Conservation (phyloP, 2,797 vertebrate species). For the Nothura maculosa region DNA sequence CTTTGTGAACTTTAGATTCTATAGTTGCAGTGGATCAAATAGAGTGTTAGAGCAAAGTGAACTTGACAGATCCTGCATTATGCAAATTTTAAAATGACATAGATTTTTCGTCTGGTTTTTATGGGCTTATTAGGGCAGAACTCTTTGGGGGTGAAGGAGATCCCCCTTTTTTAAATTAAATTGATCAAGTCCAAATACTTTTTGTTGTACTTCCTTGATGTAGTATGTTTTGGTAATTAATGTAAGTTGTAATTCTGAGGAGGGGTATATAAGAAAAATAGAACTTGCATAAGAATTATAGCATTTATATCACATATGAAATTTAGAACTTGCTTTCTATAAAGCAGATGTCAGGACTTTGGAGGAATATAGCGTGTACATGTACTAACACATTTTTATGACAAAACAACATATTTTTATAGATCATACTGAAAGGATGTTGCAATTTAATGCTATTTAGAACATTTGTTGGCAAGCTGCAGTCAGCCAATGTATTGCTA, state of each 20-base stretch:
- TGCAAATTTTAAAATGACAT: neutral
- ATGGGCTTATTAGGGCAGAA: neutral
- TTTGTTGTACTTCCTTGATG: neutral
- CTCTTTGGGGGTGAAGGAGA: neutral
- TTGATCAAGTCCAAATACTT: neutral
- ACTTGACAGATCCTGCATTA: neutral
- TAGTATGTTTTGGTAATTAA: neutral
- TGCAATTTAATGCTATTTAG: neutral
- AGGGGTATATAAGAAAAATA: neutral
- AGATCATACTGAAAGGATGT: neutral
- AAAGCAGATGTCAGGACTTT: neutral
- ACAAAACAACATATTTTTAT: neutral
- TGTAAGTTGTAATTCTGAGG: neutral
- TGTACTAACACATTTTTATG: neutral
- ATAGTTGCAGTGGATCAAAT: neutral
- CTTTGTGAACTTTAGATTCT: neutral
- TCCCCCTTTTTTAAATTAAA: fast-evolving
- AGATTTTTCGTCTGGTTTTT: neutral
- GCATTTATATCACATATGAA: neutral
- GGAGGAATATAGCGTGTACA: neutral
- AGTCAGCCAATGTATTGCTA: neutral
- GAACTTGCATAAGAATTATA: neutral
- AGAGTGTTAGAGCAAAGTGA: neutral
- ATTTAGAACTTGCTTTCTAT: neutral
- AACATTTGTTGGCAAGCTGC: neutral